phyloP scores from a whole-genome alignment of 92 coral and sea anemone genomes.

The Blastomussa wellsi region DNA sequence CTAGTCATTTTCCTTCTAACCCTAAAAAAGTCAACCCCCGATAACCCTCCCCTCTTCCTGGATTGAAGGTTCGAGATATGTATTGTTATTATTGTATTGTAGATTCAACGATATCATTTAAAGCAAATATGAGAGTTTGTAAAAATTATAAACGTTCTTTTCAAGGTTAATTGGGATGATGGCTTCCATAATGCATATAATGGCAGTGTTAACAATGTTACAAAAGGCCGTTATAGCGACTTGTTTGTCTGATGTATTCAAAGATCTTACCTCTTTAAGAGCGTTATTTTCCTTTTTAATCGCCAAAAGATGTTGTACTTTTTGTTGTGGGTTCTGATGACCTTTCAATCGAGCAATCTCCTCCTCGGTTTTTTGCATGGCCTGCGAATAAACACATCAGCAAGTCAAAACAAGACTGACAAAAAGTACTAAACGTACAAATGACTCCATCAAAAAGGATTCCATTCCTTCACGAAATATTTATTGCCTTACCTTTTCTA shows the following conservation, averaged over 20 bases:
- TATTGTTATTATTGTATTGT: no score
- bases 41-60: no score
- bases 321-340: constrained; percentile 93
- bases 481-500: constrained; percentile 71
- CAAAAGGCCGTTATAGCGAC: neutral
- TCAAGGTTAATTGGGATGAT: no score
- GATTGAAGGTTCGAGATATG: no score
- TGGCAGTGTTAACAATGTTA: no score
- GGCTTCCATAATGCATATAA: no score
- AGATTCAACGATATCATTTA: no score
- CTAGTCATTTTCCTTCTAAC: no score
- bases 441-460: no score
- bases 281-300: constrained; percentile 86
- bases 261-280: constrained; percentile 62
- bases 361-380: constrained; percentile 64
- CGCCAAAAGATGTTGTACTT: constrained; percentile 78
- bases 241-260: neutral
- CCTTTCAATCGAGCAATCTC: constrained; percentile 86
- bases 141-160: no score
- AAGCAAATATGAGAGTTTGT: no score
- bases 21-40: no score
- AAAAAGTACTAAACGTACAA: neutral
- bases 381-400: constrained; percentile 38
- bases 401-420: neutral
- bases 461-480: neutral